These are phyloP conservation scores for Mormyrops attenuatus DNA, from an alignment of 2,797 vertebrate species.

Conservation along the genomic window DNA sequence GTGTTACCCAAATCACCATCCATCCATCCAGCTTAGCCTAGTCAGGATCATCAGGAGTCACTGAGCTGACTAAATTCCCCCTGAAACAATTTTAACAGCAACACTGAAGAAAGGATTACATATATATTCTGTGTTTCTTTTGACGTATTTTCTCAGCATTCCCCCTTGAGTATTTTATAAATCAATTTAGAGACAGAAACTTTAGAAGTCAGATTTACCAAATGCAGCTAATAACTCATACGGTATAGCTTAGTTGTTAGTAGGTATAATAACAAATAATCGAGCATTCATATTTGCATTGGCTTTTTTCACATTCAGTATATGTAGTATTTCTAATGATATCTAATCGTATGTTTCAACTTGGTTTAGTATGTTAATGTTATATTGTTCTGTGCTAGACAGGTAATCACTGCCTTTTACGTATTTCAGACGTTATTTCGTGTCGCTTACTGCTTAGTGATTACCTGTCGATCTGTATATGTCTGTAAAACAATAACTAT, in stretches of 20 bases:
- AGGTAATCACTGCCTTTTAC: neutral
- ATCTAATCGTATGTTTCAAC: neutral
- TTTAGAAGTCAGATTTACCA: neutral
- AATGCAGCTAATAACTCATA: neutral
- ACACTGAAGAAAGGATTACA: neutral
- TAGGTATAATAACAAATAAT: neutral
- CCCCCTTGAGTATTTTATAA: neutral
- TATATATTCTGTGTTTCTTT: neutral
- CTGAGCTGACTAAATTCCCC: neutral
- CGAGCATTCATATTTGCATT: neutral
- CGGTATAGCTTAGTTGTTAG: neutral
- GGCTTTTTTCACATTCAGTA: neutral
- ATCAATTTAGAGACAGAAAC: neutral
- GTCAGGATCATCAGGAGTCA: neutral
- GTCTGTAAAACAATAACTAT: neutral
- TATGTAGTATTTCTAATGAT: neutral
- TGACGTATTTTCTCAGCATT: neutral
- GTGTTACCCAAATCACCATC: neutral
- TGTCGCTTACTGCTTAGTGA: neutral
- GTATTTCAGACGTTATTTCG: neutral
- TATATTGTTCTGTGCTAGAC: neutral
- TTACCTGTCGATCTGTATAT: neutral
- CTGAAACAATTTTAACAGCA: neutral
- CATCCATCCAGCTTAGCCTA: neutral
- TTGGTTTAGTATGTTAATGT: neutral